Percentiles rank a stretch among this genome's conserved stretches.
Evolutionary conservation across 2,888 invertebrate genomes (phyloP).

Genomic region (Dasypogon diadema): DNA sequence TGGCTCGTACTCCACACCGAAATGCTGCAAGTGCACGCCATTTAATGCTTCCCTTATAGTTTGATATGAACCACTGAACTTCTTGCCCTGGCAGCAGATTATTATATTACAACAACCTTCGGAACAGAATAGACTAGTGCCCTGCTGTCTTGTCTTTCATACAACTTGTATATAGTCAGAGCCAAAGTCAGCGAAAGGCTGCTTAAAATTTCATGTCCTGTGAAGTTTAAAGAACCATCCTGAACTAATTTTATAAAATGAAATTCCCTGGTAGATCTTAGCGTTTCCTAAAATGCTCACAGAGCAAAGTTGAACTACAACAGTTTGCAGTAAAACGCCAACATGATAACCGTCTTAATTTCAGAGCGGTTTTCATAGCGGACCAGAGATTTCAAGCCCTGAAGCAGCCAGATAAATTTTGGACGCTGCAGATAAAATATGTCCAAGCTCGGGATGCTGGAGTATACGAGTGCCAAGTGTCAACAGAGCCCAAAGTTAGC

Average conservation of each 20-base stretch:
- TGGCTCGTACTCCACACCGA: not conserved
- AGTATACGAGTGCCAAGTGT: slow-evolving; percentile 94
- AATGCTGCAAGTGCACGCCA: slow-evolving; percentile 6
- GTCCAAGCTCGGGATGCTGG: slow-evolving; percentile 92
- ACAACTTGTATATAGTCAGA: not conserved
- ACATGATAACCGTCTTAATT: slow-evolving; percentile 54
- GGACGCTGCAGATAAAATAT: slow-evolving; percentile 93
- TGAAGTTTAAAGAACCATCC: slow-evolving; percentile 33
- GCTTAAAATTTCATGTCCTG: slow-evolving; percentile 24
- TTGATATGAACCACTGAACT: slow-evolving; percentile 1
- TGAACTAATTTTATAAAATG: slow-evolving; percentile 24
- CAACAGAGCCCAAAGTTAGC: slow-evolving; percentile 94
- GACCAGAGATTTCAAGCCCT: slow-evolving; percentile 93
- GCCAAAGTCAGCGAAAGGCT: not conserved
- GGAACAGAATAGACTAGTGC: not conserved
- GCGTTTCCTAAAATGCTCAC: slow-evolving; percentile 15
- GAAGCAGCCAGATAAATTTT: slow-evolving; percentile 70
- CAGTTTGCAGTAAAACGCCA: slow-evolving; percentile 12
- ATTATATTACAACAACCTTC: not conserved
- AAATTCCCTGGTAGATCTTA: not conserved
- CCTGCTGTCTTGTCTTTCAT: not conserved
- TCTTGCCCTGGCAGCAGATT: not conserved
- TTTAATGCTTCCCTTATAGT: not conserved
- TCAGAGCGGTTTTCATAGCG: slow-evolving; percentile 84
- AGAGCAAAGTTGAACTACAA: not conserved